phyloP scores from a whole-genome alignment of 2,888 invertebrate genomes.

The Acronicta psi region DNA sequence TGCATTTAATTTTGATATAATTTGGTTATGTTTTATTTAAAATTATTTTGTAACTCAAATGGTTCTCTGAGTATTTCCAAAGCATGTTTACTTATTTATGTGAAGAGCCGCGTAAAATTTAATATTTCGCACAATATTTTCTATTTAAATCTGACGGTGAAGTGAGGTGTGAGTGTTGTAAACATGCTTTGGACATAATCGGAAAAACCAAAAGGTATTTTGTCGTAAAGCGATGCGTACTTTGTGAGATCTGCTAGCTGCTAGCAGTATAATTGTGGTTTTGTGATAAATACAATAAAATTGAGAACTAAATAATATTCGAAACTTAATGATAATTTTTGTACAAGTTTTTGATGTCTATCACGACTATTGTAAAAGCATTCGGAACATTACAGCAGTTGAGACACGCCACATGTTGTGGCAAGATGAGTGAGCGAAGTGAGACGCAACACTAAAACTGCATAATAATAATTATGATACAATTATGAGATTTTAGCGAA shows the following conservation, averaged over 20 bases:
- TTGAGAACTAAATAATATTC: conserved; percentile 80
- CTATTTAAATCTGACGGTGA: background rate
- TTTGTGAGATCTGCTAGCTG: conserved; percentile 84
- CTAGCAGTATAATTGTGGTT: conserved; percentile 87
- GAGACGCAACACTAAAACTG: conserved; percentile 78
- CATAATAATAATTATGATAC: conserved; percentile 75
- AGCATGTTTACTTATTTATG: conserved; percentile 58
- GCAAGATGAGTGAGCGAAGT: conserved; percentile 52
- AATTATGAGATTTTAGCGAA: conserved; percentile 81
- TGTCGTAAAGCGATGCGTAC: conserved; percentile 72
- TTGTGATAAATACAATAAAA: conserved; percentile 88
- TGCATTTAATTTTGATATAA: conserved; percentile 76
- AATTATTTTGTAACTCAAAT: conserved; percentile 74
- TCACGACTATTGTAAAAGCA: conserved; percentile 63
- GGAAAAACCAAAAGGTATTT: conserved; percentile 69
- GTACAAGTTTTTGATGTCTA: conserved; percentile 79
- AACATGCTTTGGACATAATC: conserved; percentile 69
- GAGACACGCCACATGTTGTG: conserved; percentile 50
- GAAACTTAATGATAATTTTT: conserved; percentile 80
- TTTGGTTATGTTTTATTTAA: conserved; percentile 76
- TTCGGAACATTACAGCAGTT: conserved; percentile 62
- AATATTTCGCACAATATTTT: conserved; percentile 15
- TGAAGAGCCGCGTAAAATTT: conserved; percentile 20
- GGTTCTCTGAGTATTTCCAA: conserved; percentile 68
- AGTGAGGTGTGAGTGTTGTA: conserved; percentile 12